Evolutionary conservation across 2,888 invertebrate species (phyloP).

Genomic region (Baronia brevicornis): DNA sequence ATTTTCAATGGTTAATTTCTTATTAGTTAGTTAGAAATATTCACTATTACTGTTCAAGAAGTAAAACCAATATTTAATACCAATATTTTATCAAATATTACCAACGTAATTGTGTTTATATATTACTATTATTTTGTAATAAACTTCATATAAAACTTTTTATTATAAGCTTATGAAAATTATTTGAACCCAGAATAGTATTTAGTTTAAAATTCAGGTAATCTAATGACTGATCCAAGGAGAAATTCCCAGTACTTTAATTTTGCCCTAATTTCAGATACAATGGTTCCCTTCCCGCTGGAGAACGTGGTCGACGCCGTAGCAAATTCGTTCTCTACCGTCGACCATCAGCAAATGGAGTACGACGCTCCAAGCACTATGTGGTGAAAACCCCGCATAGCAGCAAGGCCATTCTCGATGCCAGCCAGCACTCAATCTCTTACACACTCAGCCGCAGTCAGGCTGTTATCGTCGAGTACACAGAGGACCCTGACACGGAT

Average conservation of each 20-base stretch:
- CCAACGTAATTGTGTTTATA: too few relatives aligned
- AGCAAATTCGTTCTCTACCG: conserved; percentile 96
- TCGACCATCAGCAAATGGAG: conserved; percentile 91
- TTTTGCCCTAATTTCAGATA: conserved; percentile 76
- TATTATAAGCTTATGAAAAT: too few relatives aligned
- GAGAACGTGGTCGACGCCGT: conserved; percentile 93
- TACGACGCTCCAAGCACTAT: conserved; percentile 95
- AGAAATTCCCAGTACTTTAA: neutral
- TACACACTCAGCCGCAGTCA: conserved; percentile 97
- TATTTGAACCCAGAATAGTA: too few relatives aligned
- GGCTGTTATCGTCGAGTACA: conserved; percentile 98
- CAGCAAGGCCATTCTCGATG: conserved; percentile 95
- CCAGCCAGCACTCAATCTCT: conserved; percentile 96
- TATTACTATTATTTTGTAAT: too few relatives aligned
- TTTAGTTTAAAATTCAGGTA: too few relatives aligned
- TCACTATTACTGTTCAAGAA: too few relatives aligned
- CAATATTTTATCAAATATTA: too few relatives aligned
- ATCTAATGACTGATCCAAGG: too few relatives aligned
- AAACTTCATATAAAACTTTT: too few relatives aligned
- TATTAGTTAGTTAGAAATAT: too few relatives aligned
- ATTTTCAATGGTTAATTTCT: too few relatives aligned
- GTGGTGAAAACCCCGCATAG: conserved; percentile 96
- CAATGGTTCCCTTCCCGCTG: conserved; percentile 95
- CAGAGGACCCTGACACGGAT: conserved; percentile 95
- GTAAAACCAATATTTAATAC: too few relatives aligned